Percentiles rank a stretch among this genome's conserved stretches.
These are phyloP conservation scores for Vombatus ursinus DNA, from an alignment of 2,113 vertebrate species.

Conservation along the genomic window DNA sequence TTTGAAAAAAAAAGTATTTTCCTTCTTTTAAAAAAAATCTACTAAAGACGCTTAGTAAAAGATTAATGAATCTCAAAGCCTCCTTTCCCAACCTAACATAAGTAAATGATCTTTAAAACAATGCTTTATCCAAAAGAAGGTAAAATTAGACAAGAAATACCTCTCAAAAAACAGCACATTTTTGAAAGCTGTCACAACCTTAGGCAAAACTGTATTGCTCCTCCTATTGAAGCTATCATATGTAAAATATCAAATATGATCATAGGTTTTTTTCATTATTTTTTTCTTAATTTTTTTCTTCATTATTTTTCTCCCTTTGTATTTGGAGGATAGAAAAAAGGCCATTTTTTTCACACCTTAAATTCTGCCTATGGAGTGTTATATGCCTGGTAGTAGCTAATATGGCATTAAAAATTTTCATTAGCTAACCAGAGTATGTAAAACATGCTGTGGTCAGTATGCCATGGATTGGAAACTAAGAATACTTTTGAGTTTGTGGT, in stretches of 20 bases:
- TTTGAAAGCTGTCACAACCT: conserved; percentile 12
- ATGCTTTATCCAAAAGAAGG: not conserved
- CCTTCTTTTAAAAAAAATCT: not conserved
- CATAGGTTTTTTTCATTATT: not conserved
- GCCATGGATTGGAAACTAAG: not conserved
- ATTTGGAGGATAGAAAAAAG: conserved; percentile 24
- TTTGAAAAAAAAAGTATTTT: not conserved
- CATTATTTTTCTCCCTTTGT: not conserved
- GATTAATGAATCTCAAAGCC: not conserved
- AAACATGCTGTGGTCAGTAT: not conserved
- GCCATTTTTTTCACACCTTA: not conserved
- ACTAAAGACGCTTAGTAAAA: not conserved
- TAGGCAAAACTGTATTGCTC: not conserved
- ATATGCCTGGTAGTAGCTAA: not conserved
- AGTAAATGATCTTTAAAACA: not conserved
- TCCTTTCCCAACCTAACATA: not conserved
- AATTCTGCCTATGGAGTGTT: not conserved
- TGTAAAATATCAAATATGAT: not conserved
- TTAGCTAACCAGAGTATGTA: not conserved
- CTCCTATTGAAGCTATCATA: not conserved
- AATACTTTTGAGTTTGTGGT: not conserved
- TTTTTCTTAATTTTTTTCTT: not conserved
- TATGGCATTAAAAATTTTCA: not conserved
- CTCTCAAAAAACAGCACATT: not conserved
- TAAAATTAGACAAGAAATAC: not conserved